Evolutionary conservation across 2,113 vertebrate genomes (phyloP), one percentile per base, ranked within the genome.

Genomic region (Epinephelus lanceolatus): DNA sequence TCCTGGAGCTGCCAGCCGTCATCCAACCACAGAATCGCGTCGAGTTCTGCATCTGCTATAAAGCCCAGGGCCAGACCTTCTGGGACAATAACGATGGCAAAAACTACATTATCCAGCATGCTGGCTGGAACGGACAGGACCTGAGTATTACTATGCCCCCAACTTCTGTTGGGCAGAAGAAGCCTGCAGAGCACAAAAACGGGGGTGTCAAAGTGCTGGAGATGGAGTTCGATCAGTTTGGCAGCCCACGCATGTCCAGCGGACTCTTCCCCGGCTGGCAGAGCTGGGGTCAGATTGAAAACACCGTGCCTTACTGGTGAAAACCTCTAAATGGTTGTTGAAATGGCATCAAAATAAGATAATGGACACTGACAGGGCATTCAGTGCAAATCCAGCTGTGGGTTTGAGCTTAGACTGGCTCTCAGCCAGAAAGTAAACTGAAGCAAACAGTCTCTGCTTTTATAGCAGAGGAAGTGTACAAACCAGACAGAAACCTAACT

Each of bases 21-120:
- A 78, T 97, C 86, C 93, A 94, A 0, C 94, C 95, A 0, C 93
- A 96, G 73, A 95, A 98, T 42, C 95, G 92, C 14, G 95, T 97
- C 2, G 97, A 99, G 89, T 99, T 99, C 94, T 99, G 98, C 86
- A 56, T 99, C 85, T 96, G 95, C 78, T 99, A 96, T 89, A 89
- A 91, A 78, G 94, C 93, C n/a, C 92, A 94, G 18, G 95, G 91
- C 11, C 95, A 94, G 86, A 95, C 89, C 19, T 97, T 95, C 94
- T 99, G 98, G 98, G 98, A 99, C 95, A 99, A 99, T 90, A 99
- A 99, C 0, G 94, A 97, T 6, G 96, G 96, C 71, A 96, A 96
- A 86, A 99, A 99, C 90, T 99, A 99, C 19, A 83, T 81, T 45
- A 94, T 99, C 68, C 93, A 97, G 59, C 96, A 94, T 0, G 60